A percentile compares a stretch with the other conserved stretches of the same genome.
Evolutionary conservation across 37 sponge, comb jelly and placozoan genomes (phyloP).

Genomic region (Beroe forskalii): DNA sequence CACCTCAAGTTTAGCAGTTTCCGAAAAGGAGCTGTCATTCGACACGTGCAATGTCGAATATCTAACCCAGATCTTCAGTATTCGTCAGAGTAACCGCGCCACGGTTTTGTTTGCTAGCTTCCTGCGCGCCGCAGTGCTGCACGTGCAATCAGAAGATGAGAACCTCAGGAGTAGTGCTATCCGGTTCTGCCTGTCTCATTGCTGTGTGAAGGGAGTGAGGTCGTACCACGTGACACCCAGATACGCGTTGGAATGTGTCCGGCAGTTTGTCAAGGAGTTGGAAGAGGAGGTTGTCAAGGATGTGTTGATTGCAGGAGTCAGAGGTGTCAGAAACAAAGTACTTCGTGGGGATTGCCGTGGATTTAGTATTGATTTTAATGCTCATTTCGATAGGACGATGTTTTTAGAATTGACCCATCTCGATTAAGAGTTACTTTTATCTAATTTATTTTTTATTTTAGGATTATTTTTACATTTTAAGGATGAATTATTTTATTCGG

Average conservation of each 20-base stretch:
- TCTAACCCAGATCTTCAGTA: constrained; percentile 4
- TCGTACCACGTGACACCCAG: background rate
- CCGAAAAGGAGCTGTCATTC: background rate
- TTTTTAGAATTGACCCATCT: constrained; percentile 39
- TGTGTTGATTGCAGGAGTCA: background rate
- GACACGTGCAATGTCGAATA: background rate
- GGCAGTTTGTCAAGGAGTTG: background rate
- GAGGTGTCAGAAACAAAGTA: background rate
- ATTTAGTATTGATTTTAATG: background rate
- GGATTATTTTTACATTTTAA: no score
- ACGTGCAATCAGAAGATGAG: constrained; percentile 15
- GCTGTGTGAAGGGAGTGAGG: background rate
- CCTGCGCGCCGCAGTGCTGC: background rate
- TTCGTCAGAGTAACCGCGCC: background rate
- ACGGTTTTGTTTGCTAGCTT: background rate
- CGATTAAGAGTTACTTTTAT: no score
- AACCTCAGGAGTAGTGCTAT: background rate
- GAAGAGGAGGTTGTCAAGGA: background rate
- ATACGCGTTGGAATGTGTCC: constrained; percentile 1
- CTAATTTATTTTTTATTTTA: no score
- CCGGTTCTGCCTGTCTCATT: background rate
- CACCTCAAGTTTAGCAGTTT: background rate
- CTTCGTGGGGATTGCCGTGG: background rate
- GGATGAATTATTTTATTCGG: no score
- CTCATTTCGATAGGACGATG: constrained; percentile 26